These are phyloP conservation scores for Cichladusa arquata DNA, from an alignment of 2,113 vertebrate genomes.

Conservation along the genomic window DNA sequence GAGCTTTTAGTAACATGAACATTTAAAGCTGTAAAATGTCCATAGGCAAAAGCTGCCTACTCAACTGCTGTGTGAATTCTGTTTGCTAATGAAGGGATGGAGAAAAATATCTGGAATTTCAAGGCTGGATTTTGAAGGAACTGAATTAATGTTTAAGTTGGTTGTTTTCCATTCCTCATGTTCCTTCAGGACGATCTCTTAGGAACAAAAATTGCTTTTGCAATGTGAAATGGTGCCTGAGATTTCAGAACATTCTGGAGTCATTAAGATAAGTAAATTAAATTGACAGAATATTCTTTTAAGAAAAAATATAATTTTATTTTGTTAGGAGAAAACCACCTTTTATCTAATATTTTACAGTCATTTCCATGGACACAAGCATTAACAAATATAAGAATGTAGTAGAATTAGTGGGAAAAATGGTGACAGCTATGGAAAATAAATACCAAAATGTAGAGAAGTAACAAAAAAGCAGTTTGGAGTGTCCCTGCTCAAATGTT, in stretches of 20 bases:
- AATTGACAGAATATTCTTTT: background rate
- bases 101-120: background rate
- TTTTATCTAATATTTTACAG: background rate
- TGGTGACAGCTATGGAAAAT: background rate
- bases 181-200: background rate
- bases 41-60: background rate
- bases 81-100: background rate
- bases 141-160: background rate
- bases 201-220: background rate
- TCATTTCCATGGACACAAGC: background rate
- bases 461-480: background rate
- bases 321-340: background rate
- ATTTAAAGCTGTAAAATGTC: background rate
- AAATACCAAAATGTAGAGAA: background rate
- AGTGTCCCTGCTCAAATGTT: background rate
- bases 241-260: background rate
- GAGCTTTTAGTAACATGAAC: background rate
- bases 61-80: background rate
- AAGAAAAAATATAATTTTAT: background rate
- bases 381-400: background rate
- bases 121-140: background rate
- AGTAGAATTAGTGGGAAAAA: background rate
- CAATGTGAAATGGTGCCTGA: background rate
- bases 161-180: background rate
- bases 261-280: background rate